Percentiles rank a stretch among this genome's conserved stretches.
phyloP scores from a whole-genome alignment of 2,113 vertebrate species.

The Pygoscelis antarcticus region DNA sequence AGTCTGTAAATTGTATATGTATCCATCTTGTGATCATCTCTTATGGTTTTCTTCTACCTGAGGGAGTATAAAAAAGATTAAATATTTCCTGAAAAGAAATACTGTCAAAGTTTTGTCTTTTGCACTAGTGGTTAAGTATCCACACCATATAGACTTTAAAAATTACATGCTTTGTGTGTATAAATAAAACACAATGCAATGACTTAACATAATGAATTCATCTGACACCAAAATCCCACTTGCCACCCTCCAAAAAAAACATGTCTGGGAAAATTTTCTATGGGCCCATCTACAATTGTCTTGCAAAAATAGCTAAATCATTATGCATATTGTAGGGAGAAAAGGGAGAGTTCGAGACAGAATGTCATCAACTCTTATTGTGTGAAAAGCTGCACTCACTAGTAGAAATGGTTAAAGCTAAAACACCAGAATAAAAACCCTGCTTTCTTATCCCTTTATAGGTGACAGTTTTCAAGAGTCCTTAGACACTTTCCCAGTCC shows the following conservation, averaged over 20 bases:
- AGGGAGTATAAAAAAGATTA: not conserved
- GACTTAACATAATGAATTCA: not conserved
- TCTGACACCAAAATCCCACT: not conserved
- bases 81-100: not conserved
- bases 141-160: not conserved
- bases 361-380: not conserved
- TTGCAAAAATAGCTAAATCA: not conserved
- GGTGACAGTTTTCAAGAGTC: not conserved
- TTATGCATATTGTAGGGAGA: not conserved
- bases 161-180: not conserved
- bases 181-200: not conserved
- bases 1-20: not conserved
- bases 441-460: not conserved
- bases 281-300: not conserved
- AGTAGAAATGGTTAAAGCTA: not conserved
- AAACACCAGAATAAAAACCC: not conserved
- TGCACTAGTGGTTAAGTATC: not conserved
- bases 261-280: not conserved
- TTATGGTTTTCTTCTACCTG: not conserved
- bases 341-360: not conserved
- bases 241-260: not conserved
- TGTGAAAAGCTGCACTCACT: not conserved
- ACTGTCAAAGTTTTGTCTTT: not conserved
- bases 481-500: not conserved
- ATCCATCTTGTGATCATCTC: not conserved